Evolutionary conservation across 1,140 invertebrate species (phyloP), one percentile per base, ranked within the genome.

Genomic region (Phenacoccus solenopsis): DNA sequence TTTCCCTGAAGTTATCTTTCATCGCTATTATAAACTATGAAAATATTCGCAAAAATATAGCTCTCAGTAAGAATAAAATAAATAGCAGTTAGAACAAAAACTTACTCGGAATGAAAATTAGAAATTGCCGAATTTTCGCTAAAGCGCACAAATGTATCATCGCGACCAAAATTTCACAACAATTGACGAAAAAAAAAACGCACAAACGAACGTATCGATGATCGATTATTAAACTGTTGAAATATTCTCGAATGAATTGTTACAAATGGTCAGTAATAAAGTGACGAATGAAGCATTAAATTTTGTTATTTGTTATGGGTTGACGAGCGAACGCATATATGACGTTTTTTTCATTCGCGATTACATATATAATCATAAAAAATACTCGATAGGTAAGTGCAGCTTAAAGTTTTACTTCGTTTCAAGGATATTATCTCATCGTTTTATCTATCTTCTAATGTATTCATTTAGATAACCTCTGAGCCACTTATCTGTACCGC

Each of bases 221-320:
- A 49, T 49, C 38, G 38, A 49, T 49, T 49, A 16, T 10, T 49
- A 49, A 49, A 49, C 38, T 49, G 38, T 49, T 49, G 38, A 16
- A 49, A 49, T 49, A n/a, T n/a, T 49, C 20, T 49, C 38, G 20
- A 49, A 49, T 49, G 12, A 49, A 49, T 49, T 49, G 38, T 49
- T 49, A 16, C 3, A 49, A 49, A 49, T 49, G 38, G 38, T 16
- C 38, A 49, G 16, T n/a, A 16, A n/a, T 49, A 9, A 49, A 49
- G 5, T 49, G 38, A 49, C 38, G 38, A 49, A 2, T n/a, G 38
- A 49, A 49, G 38, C 38, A 49, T 49, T 49, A 49, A 49, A 49
- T 49, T 49, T n/a, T n/a, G n/a, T n/a, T 49, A 49, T 49, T 49
- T 49, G 38, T 49, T 49, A 49, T 49, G 38, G 38, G 38, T 49